phyloP scores from a whole-genome alignment of 2,797 vertebrate genomes.

The Cephalopachus bancanus region DNA sequence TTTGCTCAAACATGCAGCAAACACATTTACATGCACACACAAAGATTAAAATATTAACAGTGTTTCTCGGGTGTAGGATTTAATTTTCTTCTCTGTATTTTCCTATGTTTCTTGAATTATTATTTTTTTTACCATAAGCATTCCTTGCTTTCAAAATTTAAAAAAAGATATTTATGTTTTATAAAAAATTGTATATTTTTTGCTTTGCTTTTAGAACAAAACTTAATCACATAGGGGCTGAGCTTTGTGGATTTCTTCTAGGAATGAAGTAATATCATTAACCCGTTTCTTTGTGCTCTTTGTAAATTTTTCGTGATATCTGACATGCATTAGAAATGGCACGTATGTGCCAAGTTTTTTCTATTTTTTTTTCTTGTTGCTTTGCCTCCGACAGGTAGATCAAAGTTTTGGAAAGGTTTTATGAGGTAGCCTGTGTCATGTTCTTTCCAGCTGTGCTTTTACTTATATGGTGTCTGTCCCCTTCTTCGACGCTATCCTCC shows the following conservation, averaged over 20 bases:
- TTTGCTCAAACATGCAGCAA: background rate
- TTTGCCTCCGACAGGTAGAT: background rate
- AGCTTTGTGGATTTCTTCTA: background rate
- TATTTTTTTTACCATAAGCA: background rate
- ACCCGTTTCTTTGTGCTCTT: background rate
- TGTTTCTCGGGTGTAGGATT: background rate
- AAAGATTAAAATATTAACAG: constrained; percentile 8
- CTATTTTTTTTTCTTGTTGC: background rate
- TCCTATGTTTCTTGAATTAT: background rate
- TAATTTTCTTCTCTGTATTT: constrained; percentile 45
- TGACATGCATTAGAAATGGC: background rate
- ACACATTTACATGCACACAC: background rate
- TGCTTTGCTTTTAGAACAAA: constrained; percentile 29
- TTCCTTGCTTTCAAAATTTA: constrained; percentile 43
- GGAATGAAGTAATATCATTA: background rate
- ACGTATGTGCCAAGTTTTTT: background rate
- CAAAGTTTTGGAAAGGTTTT: background rate
- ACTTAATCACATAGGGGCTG: background rate
- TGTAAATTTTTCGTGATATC: background rate
- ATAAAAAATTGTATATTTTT: background rate
- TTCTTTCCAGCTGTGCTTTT: constrained; percentile 26
- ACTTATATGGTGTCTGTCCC: background rate
- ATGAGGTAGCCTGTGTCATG: background rate
- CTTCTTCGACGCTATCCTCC: background rate
- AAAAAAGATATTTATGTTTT: constrained; percentile 44